Evolutionary conservation across 2,888 invertebrate species (phyloP), one percentile per base, ranked within the genome.

Genomic region (Torymus tubicola): DNA sequence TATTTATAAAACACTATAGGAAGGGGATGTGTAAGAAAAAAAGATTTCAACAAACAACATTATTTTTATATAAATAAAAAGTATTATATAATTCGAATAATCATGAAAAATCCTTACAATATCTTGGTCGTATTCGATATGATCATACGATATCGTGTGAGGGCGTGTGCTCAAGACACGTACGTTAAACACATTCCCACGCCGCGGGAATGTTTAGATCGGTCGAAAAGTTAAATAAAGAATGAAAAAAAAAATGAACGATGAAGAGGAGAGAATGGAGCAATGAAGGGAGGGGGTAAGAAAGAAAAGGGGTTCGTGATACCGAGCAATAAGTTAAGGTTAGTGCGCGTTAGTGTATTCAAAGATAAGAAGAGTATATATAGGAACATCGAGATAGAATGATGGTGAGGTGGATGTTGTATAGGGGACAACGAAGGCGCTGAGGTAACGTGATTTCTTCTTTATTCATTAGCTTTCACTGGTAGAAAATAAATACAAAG

Each of bases 261-360:
- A 60, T 57, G 65, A 13, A 16, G 13, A 63, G 16, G 67, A 53
- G 55, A 24, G n/a, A 10, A 18, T 50, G 65, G 14, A 52, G 2
- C 8, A 10, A 31, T 24, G 8, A 2, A 63, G 12, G n/a, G n/a
- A 2, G 65, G 12, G n/a, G n/a, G 60, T n/a, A 72, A 42, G 67
- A 42, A 58, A 64, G 57, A 67, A 63, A 18, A 74, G 71, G 70
- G 13, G 42, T 57, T 57, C 18, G 58, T 55, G n/a, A 1, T 87
- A 87, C 87, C 78, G 86, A 87, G 83, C 84, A 89, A 89, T 89
- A 89, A 89, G 86, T 89, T 89, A 89, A 84, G 86, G 88, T 89
- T 88, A 88, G 86, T 86, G 82, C 82, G 84, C 80, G 82, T 78
- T 65, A 70, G 74, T 77, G 68, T 69, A 50, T 57, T 70, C 55